A percentile compares a stretch with the other conserved stretches of the same genome.
These are phyloP conservation scores for Cricetomys ansorgei DNA, from an alignment of 2,113 vertebrate species.

Conservation along the genomic window DNA sequence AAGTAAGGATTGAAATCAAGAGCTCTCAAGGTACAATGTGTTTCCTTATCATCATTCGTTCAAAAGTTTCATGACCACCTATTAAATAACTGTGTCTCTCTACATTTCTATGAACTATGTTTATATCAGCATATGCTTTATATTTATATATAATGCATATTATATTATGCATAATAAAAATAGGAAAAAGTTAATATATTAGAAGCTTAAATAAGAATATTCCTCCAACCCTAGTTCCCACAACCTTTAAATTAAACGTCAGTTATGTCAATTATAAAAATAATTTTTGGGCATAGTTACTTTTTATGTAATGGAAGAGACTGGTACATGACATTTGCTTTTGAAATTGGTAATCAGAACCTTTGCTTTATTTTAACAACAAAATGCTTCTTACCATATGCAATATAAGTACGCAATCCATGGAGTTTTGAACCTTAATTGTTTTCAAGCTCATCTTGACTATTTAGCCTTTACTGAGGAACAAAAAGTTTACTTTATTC, in stretches of 20 bases:
- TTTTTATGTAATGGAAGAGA: not conserved
- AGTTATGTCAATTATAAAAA: not conserved
- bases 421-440: not conserved
- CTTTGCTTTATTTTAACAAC: not conserved
- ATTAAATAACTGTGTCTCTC: not conserved
- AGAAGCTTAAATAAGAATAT: not conserved
- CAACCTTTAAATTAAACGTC: not conserved
- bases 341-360: not conserved
- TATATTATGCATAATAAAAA: not conserved
- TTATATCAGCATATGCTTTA: not conserved
- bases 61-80: not conserved
- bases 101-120: not conserved
- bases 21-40: not conserved
- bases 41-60: not conserved
- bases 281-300: not conserved
- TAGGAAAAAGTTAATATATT: not conserved
- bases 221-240: not conserved
- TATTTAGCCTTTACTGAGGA: not conserved
- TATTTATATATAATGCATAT: too few species aligned
- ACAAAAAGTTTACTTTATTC: slow-evolving; percentile 5
- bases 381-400: not conserved
- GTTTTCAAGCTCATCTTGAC: slow-evolving; percentile 13
- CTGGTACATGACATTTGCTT: not conserved
- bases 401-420: not conserved
- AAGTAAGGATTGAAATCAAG: too few species aligned